Evolutionary conservation across 2,113 vertebrate genomes (phyloP), one percentile per base, ranked within the genome.

Genomic region (Triplophysa rosa): DNA sequence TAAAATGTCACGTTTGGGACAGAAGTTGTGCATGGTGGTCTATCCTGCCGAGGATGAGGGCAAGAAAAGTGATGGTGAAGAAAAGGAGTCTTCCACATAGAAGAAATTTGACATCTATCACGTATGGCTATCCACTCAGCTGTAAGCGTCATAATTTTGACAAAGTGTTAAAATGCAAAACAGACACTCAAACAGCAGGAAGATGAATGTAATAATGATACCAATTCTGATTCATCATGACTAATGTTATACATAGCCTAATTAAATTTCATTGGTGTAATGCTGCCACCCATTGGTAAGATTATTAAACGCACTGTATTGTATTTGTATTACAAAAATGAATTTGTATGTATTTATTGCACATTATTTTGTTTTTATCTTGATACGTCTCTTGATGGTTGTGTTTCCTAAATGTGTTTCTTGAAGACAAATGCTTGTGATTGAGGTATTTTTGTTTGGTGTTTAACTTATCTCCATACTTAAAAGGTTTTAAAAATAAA

Each of bases 1-100:
- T 77, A 80, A 83, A 52, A 67, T 94, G 23, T 94, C 94, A 56
- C 87, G 87, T 63, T 77, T 89, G 29, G 93, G 89, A 72, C 94
- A 95, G 88, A 94, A 93, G 89, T 86, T 95, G 26, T 95, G 93
- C 67, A 81, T 88, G 45, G 94, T 94, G 3, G 95, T 95, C 17
- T 94, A 93, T 81, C 94, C 94, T 0, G 52, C 23, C 17, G 49
- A 24, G 33, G 49, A 47, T 24, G 5, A 45, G 75, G 59, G 14
- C 11, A 54, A 37, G 16, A 71, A 75, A 19, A 8, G 65, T 0
- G 80, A 16, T 8, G 10, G 7, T 58, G 70, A 74, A 29, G 52
- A 74, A 49, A 45, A 61, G 1, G 66, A 42, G 13, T 67, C 73
- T 33, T 52, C 8, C 10, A 52, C 21, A 45, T n/a, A 79, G 33